Percentiles rank a stretch among this genome's conserved stretches.
phyloP scores from a whole-genome alignment of 1,140 invertebrate genomes.

The Geopemphigus sp. region DNA sequence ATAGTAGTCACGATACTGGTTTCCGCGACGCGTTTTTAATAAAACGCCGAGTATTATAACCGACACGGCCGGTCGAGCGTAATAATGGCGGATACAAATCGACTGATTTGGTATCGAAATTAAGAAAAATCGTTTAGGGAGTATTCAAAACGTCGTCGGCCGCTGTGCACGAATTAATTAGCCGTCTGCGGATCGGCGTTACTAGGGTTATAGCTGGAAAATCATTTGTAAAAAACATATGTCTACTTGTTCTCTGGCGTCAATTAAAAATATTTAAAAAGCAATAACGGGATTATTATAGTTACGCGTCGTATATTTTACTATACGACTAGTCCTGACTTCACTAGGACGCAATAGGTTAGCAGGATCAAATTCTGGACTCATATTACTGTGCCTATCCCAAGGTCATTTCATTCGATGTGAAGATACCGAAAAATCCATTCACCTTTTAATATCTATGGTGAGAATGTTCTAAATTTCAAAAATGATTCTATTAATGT shows the following conservation, averaged over 20 bases:
- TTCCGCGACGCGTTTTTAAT: no score
- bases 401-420: constrained; percentile 92
- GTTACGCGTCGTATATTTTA: constrained; percentile 54
- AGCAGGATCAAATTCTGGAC: constrained; percentile 70
- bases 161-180: no score
- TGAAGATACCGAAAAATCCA: constrained; percentile 97
- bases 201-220: constrained; percentile 97
- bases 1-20: no score
- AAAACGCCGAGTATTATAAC: no score
- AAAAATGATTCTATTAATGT: no score
- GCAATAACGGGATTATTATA: background rate
- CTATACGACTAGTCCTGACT: constrained; percentile 75
- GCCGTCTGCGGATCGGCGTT: no score
- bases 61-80: no score
- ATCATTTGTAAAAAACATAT: constrained; percentile 93
- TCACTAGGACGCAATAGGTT: constrained; percentile 91
- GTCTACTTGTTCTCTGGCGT: constrained; percentile 86
- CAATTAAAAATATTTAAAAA: constrained; percentile 58
- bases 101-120: no score
- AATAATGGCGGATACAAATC: no score
- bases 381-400: constrained; percentile 69
- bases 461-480: constrained; percentile 83
- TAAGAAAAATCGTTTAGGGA: no score
- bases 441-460: constrained; percentile 83
- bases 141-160: no score